phyloP scores from a whole-genome alignment of 2,888 invertebrate genomes.

The Thymelicus sylvestris region DNA sequence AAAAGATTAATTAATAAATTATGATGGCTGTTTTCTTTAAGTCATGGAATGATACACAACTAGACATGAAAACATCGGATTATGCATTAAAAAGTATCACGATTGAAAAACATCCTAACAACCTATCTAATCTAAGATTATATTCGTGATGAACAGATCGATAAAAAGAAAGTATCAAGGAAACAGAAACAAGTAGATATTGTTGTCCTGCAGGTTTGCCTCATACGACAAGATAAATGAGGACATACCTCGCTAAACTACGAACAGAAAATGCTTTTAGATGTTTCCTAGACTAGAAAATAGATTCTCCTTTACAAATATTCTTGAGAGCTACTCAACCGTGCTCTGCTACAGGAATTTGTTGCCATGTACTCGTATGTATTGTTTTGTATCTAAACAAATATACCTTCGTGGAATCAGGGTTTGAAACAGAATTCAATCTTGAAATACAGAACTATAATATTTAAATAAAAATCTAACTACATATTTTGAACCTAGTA shows the following conservation, averaged over 20 bases:
- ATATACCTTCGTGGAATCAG: background rate
- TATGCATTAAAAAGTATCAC: too few species aligned
- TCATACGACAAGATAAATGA: conserved; percentile 10
- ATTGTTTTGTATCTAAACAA: background rate
- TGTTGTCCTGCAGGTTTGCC: conserved; percentile 7
- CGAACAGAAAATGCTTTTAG: conserved; percentile 14
- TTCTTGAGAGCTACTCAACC: conserved; percentile 6
- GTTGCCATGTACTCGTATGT: background rate
- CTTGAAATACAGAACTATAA: too few species aligned
- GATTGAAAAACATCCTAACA: too few species aligned
- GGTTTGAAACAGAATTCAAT: too few species aligned
- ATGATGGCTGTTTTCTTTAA: background rate
- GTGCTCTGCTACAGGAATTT: conserved; percentile 3
- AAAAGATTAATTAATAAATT: conserved; percentile 27
- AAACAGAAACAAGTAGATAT: conserved; percentile 2
- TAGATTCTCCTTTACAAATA: conserved; percentile 9
- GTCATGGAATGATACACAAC: background rate
- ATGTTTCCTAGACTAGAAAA: conserved; percentile 15
- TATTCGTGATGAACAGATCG: background rate
- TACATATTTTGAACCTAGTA: too few species aligned
- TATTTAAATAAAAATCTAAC: too few species aligned
- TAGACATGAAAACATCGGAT: background rate
- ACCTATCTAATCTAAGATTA: background rate
- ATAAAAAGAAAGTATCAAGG: background rate
- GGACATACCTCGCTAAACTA: conserved; percentile 11